Conservation (phyloP, 2,797 vertebrate genomes). For the Cyclopterus lumpus region DNA sequence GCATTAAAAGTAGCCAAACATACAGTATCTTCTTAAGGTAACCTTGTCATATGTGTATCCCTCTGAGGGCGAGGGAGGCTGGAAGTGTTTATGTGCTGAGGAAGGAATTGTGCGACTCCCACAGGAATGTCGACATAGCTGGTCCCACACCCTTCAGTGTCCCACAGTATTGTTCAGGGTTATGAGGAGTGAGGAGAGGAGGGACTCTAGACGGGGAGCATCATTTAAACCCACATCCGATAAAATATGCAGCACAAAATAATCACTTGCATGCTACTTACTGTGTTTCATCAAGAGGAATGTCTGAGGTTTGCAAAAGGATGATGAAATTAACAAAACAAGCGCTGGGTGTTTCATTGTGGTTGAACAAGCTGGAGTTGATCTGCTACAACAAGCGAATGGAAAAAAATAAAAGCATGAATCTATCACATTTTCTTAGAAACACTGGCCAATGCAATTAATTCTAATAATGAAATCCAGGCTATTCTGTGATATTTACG, state of each 20-base stretch:
- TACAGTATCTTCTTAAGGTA: conserved; percentile 68
- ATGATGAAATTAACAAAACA: conserved; percentile 10
- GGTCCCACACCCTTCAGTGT: conserved; percentile 53
- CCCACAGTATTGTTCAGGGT: conserved; percentile 40
- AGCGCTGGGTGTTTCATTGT: conserved; percentile 28
- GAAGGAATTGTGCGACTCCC: conserved; percentile 66
- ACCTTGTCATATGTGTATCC: conserved; percentile 76
- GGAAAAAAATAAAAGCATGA: conserved; percentile 7
- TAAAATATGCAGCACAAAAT: conserved; percentile 49
- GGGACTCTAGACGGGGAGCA: conserved; percentile 32
- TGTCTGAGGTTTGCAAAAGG: conserved; percentile 31
- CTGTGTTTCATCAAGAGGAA: conserved; percentile 25
- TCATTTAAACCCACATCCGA: conserved; percentile 53
- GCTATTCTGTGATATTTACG: conserved; percentile 7
- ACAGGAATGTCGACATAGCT: conserved; percentile 80
- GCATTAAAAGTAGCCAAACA: conserved; percentile 73
- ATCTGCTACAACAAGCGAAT: conserved; percentile 16
- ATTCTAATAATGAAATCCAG: conserved; percentile 12
- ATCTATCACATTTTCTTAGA: conserved; percentile 34
- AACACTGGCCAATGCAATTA: conserved; percentile 8
- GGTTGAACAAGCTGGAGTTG: conserved; percentile 28
- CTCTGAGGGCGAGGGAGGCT: conserved; percentile 46
- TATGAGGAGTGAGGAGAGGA: conserved; percentile 42
- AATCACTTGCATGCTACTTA: conserved; percentile 31
- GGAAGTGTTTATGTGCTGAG: conserved; percentile 52